A percentile compares a stretch with the other conserved stretches of the same genome.
Conservation (phyloP, 2,113 vertebrate species). For the Corvus cornix region DNA sequence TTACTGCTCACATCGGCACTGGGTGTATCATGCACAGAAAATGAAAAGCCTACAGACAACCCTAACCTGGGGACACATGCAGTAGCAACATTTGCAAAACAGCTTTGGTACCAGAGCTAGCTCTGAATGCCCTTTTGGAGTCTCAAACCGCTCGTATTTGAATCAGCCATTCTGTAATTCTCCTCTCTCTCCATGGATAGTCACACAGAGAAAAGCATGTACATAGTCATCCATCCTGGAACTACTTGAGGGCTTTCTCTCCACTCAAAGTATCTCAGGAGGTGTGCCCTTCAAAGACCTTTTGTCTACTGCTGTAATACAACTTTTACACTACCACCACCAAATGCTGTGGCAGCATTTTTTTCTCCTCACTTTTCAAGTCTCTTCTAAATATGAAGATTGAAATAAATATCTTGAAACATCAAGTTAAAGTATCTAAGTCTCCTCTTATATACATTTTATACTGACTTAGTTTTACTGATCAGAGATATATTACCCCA, state of each 20-base stretch:
- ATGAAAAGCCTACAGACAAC: slow-evolving; percentile 37
- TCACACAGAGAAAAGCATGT: neutral
- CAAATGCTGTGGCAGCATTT: neutral
- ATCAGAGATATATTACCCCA: neutral
- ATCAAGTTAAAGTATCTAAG: neutral
- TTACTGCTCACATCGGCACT: neutral
- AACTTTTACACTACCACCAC: neutral
- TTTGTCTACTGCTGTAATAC: neutral
- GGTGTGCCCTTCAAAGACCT: neutral
- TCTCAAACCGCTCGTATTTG: neutral
- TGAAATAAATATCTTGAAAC: neutral
- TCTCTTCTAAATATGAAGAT: neutral
- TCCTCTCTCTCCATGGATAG: neutral
- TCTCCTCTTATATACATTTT: neutral
- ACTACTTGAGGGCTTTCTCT: neutral
- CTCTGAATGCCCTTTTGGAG: neutral
- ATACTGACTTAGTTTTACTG: neutral
- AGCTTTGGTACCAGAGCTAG: neutral
- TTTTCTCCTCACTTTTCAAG: neutral
- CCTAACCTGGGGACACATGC: slow-evolving; percentile 6
- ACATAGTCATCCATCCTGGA: neutral
- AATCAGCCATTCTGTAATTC: neutral
- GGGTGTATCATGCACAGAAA: neutral
- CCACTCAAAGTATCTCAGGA: neutral
- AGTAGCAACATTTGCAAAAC: neutral